Base-by-base conservation (phyloP, 2,113 vertebrate species). In the Nerophis ophidion region DNA sequence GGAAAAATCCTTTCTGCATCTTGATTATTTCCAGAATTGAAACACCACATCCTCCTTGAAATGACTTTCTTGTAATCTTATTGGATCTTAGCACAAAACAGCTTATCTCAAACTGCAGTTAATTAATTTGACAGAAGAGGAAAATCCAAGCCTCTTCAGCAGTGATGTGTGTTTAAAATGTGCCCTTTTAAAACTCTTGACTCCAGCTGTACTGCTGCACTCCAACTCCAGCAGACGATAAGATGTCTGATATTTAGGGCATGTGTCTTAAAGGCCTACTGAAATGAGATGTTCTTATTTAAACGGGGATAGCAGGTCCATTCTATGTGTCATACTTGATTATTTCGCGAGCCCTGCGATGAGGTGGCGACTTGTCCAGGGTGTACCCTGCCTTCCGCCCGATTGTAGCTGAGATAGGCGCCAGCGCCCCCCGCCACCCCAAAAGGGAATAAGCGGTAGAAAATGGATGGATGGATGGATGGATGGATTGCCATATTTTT, bases 171-270 rank as follows among this genome's bases (percentile, higher is more conserved):
- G 16, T n/a, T 73, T 65, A 8, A 58, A 58, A 46, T 70, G 55
- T 50, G 48, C 74, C 40, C 6, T 35, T 70, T 14, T 46, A 74
- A 58, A 72, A 57, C 64, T 77, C 48, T 57, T 19, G 54, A 48
- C 51, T 50, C 56, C 66, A 56, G 73, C 54, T 68, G 72, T 61
- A 58, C 40, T 48, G 53, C 60, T 53, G 51, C 0, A 58, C 45
- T 48, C 66, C 60, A 42, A 68, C 62, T 60, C 65, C 49, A 65
- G 1, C 88, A 79, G 72, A 81, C 77, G 80, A 77, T 78, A 19
- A 74, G 72, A 60, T 26, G 65, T 47, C 52, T 8, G 63, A 77
- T 80, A 88, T 89, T 78, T 86, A 88, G 84, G 86, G 17, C 87
- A 85, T 4, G 54, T 48, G 52, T 79, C 76, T 75, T 81, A n/a